These are phyloP conservation scores for Drosophila atroscutellata DNA, from an alignment of 2,888 invertebrate species.

Conservation along the genomic window DNA sequence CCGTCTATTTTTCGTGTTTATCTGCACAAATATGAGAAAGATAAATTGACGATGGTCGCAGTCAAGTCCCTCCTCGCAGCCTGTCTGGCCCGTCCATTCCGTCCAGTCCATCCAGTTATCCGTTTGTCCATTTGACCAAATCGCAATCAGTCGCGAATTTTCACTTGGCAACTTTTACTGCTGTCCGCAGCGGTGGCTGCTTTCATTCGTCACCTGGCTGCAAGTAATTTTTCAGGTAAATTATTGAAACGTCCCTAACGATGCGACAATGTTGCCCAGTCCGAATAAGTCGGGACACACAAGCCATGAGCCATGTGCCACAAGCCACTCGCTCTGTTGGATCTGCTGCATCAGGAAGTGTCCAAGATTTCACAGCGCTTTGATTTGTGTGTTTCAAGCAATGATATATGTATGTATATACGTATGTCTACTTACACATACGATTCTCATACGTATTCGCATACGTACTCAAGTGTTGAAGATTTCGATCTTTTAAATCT, in stretches of 20 bases:
- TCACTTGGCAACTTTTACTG: conserved; percentile 75
- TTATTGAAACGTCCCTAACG: conserved; percentile 67
- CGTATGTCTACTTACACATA: conserved; percentile 1
- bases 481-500: conserved; percentile 50
- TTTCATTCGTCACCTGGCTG: conserved; percentile 77
- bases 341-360: conserved; percentile 51
- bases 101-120: conserved; percentile 25
- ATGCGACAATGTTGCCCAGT: conserved; percentile 21
- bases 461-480: conserved; percentile 20
- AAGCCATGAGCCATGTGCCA: conserved; percentile 1
- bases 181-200: conserved; percentile 62
- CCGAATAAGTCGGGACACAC: neutral
- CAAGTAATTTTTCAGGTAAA: conserved; percentile 62
- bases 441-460: conserved; percentile 5
- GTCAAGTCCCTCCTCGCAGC: conserved; percentile 21
- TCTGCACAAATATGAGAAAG: conserved; percentile 81
- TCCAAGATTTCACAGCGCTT: conserved; percentile 47
- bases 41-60: conserved; percentile 69
- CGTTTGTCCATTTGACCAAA: conserved; percentile 45
- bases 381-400: conserved; percentile 55
- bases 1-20: conserved; percentile 82
- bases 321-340: conserved; percentile 22
- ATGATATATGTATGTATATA: conserved; percentile 47
- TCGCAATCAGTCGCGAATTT: conserved; percentile 77
- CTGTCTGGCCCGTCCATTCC: conserved; percentile 2